Evolutionary conservation across 37 sponge, comb jelly and placozoan genomes (phyloP).

Genomic region (Dysidea cf. avara): DNA sequence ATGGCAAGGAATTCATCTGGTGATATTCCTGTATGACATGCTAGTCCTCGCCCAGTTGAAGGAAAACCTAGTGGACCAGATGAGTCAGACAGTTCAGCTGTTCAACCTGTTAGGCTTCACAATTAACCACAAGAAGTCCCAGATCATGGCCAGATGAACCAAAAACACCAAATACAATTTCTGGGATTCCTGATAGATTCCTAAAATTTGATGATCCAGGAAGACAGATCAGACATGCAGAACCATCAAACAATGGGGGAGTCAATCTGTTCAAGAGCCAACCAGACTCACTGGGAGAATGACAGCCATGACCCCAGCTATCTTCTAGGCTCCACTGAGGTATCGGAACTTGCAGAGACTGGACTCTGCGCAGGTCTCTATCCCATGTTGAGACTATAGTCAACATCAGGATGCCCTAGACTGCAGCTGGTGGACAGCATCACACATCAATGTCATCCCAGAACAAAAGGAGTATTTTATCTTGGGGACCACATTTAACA

Average conservation of each 20-base stretch:
- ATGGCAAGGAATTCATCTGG: slow-evolving; percentile 14
- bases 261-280: too few species aligned
- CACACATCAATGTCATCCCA: neutral
- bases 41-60: slow-evolving; percentile 36
- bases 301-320: slow-evolving; percentile 24
- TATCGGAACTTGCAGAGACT: slow-evolving; percentile 28
- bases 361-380: neutral
- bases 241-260: too few species aligned
- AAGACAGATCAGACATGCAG: too few species aligned
- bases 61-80: slow-evolving; percentile 9
- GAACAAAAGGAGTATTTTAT: slow-evolving; percentile 22
- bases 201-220: neutral
- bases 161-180: slow-evolving; percentile 21
- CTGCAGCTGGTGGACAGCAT: slow-evolving; percentile 21
- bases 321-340: slow-evolving; percentile 29
- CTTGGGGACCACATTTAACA: neutral
- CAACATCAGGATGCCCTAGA: neutral
- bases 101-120: slow-evolving; percentile 36
- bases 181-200: slow-evolving; percentile 1
- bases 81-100: neutral
- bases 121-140: slow-evolving; percentile 41
- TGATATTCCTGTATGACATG: slow-evolving; percentile 52
- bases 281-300: neutral
- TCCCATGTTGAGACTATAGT: slow-evolving; percentile 18
- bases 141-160: too few species aligned